Base-by-base conservation (phyloP, 2,113 vertebrate genomes). In the Galemys pyrenaicus region DNA sequence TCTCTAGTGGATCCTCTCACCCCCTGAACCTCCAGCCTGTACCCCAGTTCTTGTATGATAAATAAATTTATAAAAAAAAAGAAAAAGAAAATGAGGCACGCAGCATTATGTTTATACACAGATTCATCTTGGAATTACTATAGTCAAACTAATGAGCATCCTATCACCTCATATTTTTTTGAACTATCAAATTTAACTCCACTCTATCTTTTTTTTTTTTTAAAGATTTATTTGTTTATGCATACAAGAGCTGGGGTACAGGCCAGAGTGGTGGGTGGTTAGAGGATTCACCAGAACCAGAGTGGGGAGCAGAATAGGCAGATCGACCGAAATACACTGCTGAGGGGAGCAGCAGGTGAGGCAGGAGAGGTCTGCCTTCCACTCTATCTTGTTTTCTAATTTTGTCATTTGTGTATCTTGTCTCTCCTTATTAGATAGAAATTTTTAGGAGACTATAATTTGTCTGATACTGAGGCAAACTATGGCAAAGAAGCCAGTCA, bases 341-440 rank as follows among this genome's bases (percentile, higher is more conserved):
- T 44, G 44, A 44, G 44, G 44, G 44, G 44, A 44, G 44, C 44
- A 44, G 44, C 9, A 9, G 44, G 44, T 44, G 44, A 44, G 44
- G 44, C 44, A 44, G 44, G 44, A 44, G 44, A 44, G 44, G 44
- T 44, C 44, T 44, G 9, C 44, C 44, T n/a, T n/a, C 68, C 46
- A 9, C 6, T 13, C 87, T 87, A 10, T 71, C 51, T 81, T 91
- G 30, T 64, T 94, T 85, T 60, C 54, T 85, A 28, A 39, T 58
- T 54, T 44, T 80, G 26, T 81, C 32, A 74, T 90, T 73, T 94
- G 35, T 80, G 26, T 54, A 77, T 65, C 49, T 92, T 77, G 41
- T 85, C 60, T 73, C 86, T 91, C 78, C 49, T 74, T 68, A 81
- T 65, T 84, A 77, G 41, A 75, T 17, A 16, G 24, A 67, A 90